Evolutionary conservation across 2,113 vertebrate species (phyloP), one percentile per base, ranked within the genome.

Genomic region (Chionodraco myersi): DNA sequence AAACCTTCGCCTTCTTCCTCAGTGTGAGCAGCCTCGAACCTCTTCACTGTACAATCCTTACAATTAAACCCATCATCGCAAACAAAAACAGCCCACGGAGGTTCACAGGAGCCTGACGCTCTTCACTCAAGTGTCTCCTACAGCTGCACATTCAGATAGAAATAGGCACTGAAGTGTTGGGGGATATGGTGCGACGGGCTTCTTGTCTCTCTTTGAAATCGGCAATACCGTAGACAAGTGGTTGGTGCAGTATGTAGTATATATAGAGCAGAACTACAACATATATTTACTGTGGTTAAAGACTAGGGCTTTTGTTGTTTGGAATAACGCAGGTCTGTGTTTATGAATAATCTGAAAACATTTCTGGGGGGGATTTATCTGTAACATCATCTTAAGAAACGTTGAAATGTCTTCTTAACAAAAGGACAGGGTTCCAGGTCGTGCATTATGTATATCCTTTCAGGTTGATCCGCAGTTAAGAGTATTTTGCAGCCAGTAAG

Each of bases 11-110:
- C 57, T 53, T 85, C 60, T 85, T 79, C 63, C 75, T 61, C 75
- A 48, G 69, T 53, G 75, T 62, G 57, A 75, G 81, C 79, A 71
- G 77, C 77, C 84, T 83, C 70, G 83, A 80, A 89, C 88, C 91
- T 89, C 89, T 89, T 79, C 77, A 77, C 69, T 77, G 75, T 79
- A 82, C 83, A 87, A 69, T 84, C 70, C 89, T 84, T 82, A 84
- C 87, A 88, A 92, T 94, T 91, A 91, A 77, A 90, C 78, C 77
- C 85, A 92, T 93, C 88, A 93, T 85, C 51, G 15, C 86, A 91
- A 91, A 94, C 88, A 91, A 93, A 91, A 85, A 90, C 80, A 57
- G 67, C 86, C 23, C 82, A 89, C 75, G 80, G 75, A 85, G 67
- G 77, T 81, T 85, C 82, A 62, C 49, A 61, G 86, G 79, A 79